phyloP scores from a whole-genome alignment of 2,113 vertebrate genomes.

The Prunella fulvescens region DNA sequence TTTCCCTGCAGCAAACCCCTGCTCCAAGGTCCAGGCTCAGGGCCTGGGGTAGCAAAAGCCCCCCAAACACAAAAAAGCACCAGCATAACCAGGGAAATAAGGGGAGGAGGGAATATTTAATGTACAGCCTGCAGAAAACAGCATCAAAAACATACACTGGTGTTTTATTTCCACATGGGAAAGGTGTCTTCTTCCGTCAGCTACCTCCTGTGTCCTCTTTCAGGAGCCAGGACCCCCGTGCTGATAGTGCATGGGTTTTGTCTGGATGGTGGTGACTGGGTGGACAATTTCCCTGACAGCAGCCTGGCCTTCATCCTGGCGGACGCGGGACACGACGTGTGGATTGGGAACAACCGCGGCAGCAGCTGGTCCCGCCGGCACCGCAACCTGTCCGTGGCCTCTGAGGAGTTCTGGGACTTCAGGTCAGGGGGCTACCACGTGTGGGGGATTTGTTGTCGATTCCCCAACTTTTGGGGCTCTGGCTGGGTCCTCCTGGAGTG shows the following conservation, averaged over 20 bases:
- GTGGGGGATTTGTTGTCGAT: too few relatives aligned
- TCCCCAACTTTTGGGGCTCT: too few relatives aligned
- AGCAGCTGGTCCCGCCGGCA: constrained; percentile 85
- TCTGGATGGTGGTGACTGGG: constrained; percentile 81
- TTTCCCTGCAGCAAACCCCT: background rate
- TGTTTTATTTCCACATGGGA: background rate
- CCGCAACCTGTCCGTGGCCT: constrained; percentile 14
- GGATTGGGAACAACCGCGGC: constrained; percentile 85
- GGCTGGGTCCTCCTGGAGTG: too few relatives aligned
- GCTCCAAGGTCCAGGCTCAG: background rate
- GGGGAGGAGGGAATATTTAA: background rate
- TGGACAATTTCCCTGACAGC: constrained; percentile 78
- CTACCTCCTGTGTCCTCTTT: background rate
- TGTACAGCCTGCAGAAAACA: background rate
- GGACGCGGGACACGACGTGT: constrained; percentile 43
- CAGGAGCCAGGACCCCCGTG: constrained; percentile 69
- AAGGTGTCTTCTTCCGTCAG: background rate
- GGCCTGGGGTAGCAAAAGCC: background rate
- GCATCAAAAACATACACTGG: background rate
- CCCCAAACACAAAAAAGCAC: background rate
- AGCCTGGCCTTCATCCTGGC: constrained; percentile 82
- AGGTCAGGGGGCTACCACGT: constrained; percentile 66
- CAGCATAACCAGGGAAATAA: background rate
- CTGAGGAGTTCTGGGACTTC: constrained; percentile 82
- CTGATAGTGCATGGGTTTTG: constrained; percentile 83